A percentile compares a stretch with the other conserved stretches of the same genome.
These are phyloP conservation scores for Odontamblyopus rebecca DNA, from an alignment of 2,797 vertebrate species.

Conservation along the genomic window DNA sequence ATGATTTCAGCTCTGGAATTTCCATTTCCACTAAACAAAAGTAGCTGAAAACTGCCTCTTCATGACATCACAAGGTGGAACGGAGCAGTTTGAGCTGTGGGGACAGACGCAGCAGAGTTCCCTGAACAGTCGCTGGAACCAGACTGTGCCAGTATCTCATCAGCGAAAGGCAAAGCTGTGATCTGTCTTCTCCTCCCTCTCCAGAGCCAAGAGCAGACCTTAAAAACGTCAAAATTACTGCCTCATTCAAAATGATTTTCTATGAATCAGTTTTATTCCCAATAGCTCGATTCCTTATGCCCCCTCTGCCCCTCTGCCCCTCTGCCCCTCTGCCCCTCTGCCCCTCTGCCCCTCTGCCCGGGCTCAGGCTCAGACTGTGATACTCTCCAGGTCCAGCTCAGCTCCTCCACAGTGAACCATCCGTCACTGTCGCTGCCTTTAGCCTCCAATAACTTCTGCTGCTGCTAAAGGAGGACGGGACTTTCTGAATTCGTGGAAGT, in stretches of 20 bases:
- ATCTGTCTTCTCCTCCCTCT: constrained; percentile 13
- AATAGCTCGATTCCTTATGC: not conserved
- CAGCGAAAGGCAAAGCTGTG: constrained; percentile 2
- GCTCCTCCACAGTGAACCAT: constrained; percentile 18
- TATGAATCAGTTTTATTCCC: constrained; percentile 10
- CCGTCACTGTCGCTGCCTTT: constrained; percentile 28
- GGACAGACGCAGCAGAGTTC: no score
- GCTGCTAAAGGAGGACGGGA: not conserved
- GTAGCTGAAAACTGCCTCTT: no score
- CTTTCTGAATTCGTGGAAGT: no score
- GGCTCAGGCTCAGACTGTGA: not conserved
- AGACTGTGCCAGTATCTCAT: no score
- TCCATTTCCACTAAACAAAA: no score
- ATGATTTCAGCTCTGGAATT: no score
- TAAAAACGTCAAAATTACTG: constrained; percentile 24
- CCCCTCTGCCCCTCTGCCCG: not conserved
- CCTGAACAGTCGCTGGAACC: no score
- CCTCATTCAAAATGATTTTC: constrained; percentile 11
- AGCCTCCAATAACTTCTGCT: not conserved
- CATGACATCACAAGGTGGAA: no score
- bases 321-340: not conserved
- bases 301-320: not conserved
- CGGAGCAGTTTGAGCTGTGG: no score
- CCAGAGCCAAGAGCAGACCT: constrained; percentile 9
- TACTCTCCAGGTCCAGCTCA: constrained; percentile 14